Evolutionary conservation across 2,888 invertebrate genomes (phyloP).

Genomic region (Hoplodrina blanda): DNA sequence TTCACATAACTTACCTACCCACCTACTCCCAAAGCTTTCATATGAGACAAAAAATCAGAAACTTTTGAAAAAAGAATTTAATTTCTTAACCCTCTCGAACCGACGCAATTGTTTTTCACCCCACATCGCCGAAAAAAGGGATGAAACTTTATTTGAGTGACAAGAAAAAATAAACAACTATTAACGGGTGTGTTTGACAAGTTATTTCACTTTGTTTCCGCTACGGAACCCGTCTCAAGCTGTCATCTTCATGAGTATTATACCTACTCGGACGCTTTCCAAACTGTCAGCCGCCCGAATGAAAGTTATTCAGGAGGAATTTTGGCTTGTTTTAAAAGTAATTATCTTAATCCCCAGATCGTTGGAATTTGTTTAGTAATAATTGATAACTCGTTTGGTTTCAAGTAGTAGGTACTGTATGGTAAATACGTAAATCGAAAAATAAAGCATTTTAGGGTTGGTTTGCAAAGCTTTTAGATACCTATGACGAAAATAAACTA

Average conservation of each 20-base stretch:
- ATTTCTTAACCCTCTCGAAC: slow-evolving; percentile 3
- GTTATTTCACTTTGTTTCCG: slow-evolving; percentile 63
- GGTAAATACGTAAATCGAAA: too few relatives aligned
- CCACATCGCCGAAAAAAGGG: slow-evolving; percentile 10
- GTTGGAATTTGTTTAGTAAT: slow-evolving; percentile 5
- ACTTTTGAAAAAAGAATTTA: neutral
- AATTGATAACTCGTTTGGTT: neutral
- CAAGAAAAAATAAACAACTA: slow-evolving; percentile 57
- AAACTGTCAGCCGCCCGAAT: slow-evolving; percentile 47
- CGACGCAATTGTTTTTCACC: slow-evolving; percentile 8
- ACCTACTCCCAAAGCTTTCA: neutral
- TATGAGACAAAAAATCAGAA: too few relatives aligned
- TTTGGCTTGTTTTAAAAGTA: slow-evolving; percentile 42
- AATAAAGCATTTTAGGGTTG: too few relatives aligned
- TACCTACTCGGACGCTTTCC: slow-evolving; percentile 41
- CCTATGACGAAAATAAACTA: too few relatives aligned
- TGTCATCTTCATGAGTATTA: slow-evolving; percentile 62
- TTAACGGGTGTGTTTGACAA: slow-evolving; percentile 64
- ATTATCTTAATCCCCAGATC: slow-evolving; percentile 25
- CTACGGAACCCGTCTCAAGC: slow-evolving; percentile 60
- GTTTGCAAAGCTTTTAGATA: too few relatives aligned
- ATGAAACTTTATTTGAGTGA: slow-evolving; percentile 29
- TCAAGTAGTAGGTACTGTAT: too few relatives aligned
- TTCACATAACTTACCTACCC: too few relatives aligned
- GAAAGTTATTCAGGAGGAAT: slow-evolving; percentile 45